Conservation (phyloP, 2,888 invertebrate species). For the Aporophyla nigra region DNA sequence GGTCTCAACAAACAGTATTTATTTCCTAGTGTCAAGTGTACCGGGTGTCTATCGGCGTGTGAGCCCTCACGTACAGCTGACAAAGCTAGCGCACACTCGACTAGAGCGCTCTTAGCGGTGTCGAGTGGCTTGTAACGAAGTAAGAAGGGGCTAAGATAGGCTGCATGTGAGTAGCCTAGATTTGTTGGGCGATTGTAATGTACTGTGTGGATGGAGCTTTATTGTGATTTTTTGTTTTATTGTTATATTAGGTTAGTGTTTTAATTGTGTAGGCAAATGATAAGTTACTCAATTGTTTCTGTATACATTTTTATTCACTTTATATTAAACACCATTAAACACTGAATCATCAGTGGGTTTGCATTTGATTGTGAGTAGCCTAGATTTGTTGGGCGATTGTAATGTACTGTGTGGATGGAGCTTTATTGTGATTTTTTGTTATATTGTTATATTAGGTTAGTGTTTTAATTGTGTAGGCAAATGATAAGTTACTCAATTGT, state of each 20-base stretch:
- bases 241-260: background rate
- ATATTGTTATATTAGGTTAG: background rate
- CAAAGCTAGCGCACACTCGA: constrained; percentile 67
- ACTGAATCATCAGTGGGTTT: background rate
- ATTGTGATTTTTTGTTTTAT: background rate
- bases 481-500: too few species aligned
- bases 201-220: background rate
- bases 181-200: background rate
- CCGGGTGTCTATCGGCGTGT: constrained; percentile 57
- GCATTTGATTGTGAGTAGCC: constrained; percentile 16
- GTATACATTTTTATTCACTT: background rate
- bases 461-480: background rate
- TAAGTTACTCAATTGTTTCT: too few species aligned
- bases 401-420: background rate
- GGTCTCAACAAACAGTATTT: constrained; percentile 53
- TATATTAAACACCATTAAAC: background rate
- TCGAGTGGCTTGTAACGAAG: constrained; percentile 65
- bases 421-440: background rate
- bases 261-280: background rate
- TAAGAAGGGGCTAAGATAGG: constrained; percentile 42
- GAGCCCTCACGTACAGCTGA: constrained; percentile 67
- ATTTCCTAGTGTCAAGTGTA: constrained; percentile 54
- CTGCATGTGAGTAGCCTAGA: constrained; percentile 7
- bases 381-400: background rate
- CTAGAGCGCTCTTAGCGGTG: constrained; percentile 60